Evolutionary conservation across 53 echinoderm and acorn worm genomes (phyloP).

Genomic region (Antedon mediterranea): DNA sequence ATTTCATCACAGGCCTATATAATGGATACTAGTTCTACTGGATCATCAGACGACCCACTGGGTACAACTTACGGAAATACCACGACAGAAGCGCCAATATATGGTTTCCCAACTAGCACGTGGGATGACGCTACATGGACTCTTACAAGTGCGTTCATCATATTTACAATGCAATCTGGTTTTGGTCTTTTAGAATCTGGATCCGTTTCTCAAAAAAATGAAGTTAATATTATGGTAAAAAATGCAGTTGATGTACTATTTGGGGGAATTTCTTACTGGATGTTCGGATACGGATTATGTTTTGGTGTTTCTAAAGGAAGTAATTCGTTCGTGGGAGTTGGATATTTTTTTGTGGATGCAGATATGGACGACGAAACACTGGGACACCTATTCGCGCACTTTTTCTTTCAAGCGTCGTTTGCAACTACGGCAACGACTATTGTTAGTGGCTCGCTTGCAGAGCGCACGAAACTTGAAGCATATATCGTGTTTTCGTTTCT

Average conservation of each 20-base stretch:
- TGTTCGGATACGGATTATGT: conserved; percentile 91
- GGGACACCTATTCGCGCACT: conserved; percentile 44
- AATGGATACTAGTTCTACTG: not conserved
- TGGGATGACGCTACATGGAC: conserved; percentile 99
- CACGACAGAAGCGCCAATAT: not conserved
- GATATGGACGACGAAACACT: conserved; percentile 10
- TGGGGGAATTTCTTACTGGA: conserved; percentile 88
- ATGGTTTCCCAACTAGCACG: not conserved
- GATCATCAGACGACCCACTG: not conserved
- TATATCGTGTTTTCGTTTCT: conserved; percentile 60
- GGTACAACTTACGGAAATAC: not conserved
- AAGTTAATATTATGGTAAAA: conserved; percentile 94
- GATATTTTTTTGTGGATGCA: conserved; percentile 47
- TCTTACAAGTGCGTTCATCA: conserved; percentile 86
- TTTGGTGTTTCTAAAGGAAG: conserved; percentile 67
- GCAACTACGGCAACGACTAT: conserved; percentile 70
- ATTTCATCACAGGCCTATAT: not conserved
- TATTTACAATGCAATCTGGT: conserved; percentile 96
- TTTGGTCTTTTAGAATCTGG: conserved; percentile 88
- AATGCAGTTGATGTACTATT: conserved; percentile 89
- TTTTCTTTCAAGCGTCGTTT: conserved; percentile 66
- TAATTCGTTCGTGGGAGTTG: conserved; percentile 51
- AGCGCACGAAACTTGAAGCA: conserved; percentile 61
- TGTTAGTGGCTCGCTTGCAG: conserved; percentile 49
- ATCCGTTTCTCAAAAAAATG: conserved; percentile 70